Evolutionary conservation across 2,888 invertebrate genomes (phyloP), one percentile per base, ranked within the genome.

Genomic region (Lysandra bellargus): DNA sequence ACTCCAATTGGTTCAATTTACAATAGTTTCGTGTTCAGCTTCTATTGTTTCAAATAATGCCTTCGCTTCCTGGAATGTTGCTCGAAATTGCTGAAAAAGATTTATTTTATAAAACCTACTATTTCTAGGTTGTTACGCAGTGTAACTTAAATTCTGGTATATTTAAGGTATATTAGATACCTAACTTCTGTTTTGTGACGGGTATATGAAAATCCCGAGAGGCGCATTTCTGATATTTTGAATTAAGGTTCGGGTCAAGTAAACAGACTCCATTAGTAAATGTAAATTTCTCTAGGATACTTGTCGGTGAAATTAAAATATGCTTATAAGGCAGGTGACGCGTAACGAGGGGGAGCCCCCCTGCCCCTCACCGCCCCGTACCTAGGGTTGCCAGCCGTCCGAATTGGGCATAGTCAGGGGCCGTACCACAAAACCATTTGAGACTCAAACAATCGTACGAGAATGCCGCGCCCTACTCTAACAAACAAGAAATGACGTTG

Each of bases 251-350:
- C 33, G 69, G 69, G 69, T 69, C 69, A 33, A 69, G 69, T 69
- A 69, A 69, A 69, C 69, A 64, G 12, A 64, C 33, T 30, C 53
- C 17, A 75, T 75, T 12, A 75, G 49, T 49, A 30, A 75, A 49
- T 75, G 44, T 30, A 75, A 75, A 75, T 75, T 14, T 17, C 12
- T 12, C 23, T 53, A 30, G 53, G 9, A 76, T 17, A 57, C 17
- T 57, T 53, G 23, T 23, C 76, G 30, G 76, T 76, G 33, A 57
- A 76, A 76, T 76, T 76, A 76, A 76, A 76, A 76, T 76, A 76
- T 76, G 76, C 76, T 76, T 76, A 76, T 76, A 30, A 53, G 53
- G 53, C 23, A 14, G 53, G 57, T 33, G 76, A 57, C 76, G 76
- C 53, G 76, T 49, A 49, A 76, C 75, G 49, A 49, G 23, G 23